Evolutionary conservation across 2,888 invertebrate species (phyloP).

Genomic region (Phrixothrix hirtus): DNA sequence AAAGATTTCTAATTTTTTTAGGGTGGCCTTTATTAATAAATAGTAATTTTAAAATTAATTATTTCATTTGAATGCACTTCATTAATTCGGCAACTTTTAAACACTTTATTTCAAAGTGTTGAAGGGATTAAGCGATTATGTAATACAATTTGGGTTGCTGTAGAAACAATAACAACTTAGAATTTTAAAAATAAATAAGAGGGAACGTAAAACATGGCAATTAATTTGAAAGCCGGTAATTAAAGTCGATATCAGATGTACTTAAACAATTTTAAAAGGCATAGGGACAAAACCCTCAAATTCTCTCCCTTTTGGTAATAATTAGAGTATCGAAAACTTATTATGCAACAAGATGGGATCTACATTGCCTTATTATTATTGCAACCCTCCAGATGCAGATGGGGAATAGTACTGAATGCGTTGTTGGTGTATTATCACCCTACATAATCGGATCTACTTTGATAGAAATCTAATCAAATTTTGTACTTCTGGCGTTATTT

Average conservation of each 20-base stretch:
- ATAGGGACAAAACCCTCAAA: not conserved
- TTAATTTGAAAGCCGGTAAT: slow-evolving; percentile 18
- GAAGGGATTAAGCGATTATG: too few relatives aligned
- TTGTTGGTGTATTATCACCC: slow-evolving; percentile 45
- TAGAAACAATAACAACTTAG: too few relatives aligned
- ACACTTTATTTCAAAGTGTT: not conserved
- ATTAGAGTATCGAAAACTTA: slow-evolving; percentile 47
- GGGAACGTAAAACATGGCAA: slow-evolving; percentile 13
- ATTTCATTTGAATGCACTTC: slow-evolving; percentile 10
- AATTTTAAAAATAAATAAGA: slow-evolving; percentile 11
- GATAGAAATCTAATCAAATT: slow-evolving; percentile 22
- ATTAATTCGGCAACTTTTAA: slow-evolving; percentile 4
- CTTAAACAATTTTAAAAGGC: slow-evolving; percentile 3
- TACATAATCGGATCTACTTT: slow-evolving; percentile 45
- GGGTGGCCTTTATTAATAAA: slow-evolving; percentile 9
- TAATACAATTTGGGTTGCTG: too few relatives aligned
- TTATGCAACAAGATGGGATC: slow-evolving; percentile 41
- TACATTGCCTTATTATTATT: slow-evolving; percentile 41
- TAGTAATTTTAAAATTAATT: slow-evolving; percentile 14
- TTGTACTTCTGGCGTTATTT: slow-evolving; percentile 2
- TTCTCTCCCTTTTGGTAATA: slow-evolving; percentile 36
- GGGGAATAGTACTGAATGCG: slow-evolving; percentile 44
- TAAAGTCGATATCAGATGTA: slow-evolving; percentile 16
- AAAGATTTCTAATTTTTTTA: too few relatives aligned
- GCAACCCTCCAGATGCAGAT: slow-evolving; percentile 41